phyloP scores from a whole-genome alignment of 1,140 invertebrate species.

The Drosophila lini region DNA sequence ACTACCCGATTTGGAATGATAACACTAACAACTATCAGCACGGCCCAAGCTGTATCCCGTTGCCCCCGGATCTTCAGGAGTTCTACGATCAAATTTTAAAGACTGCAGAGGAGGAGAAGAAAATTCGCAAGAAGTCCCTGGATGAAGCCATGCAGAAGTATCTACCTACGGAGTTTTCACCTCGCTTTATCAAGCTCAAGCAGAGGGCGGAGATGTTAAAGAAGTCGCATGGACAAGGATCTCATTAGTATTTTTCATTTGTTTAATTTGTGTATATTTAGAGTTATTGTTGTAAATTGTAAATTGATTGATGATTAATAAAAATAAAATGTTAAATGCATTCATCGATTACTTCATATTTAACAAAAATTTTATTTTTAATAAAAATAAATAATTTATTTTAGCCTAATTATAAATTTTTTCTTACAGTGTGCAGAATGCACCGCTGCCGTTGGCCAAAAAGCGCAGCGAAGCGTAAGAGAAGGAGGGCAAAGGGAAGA shows the following conservation, averaged over 20 bases:
- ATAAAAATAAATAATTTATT: neutral
- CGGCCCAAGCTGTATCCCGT: slow-evolving; percentile 47
- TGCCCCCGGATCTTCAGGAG: slow-evolving; percentile 60
- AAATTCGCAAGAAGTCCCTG: slow-evolving; percentile 41
- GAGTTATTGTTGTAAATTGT: neutral
- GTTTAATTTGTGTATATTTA: neutral
- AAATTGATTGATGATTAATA: neutral
- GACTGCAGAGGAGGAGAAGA: slow-evolving; percentile 50
- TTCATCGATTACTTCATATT: no score
- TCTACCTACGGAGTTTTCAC: slow-evolving; percentile 22
- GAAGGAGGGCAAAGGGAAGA: slow-evolving; percentile 6
- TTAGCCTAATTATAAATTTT: neutral
- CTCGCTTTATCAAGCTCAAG: slow-evolving; percentile 55
- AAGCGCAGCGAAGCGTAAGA: slow-evolving; percentile 65
- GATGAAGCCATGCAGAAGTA: neutral
- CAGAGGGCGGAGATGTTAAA: slow-evolving; percentile 58
- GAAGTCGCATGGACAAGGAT: slow-evolving; percentile 38
- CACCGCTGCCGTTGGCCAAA: slow-evolving; percentile 58
- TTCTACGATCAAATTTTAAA: slow-evolving; percentile 70
- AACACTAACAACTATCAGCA: slow-evolving; percentile 26
- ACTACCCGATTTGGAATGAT: slow-evolving; percentile 54
- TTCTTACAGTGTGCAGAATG: slow-evolving; percentile 17
- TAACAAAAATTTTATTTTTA: no score
- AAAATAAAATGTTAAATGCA: neutral
- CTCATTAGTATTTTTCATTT: neutral